Percentiles rank a stretch among this genome's conserved stretches.
These are phyloP conservation scores for Tenthredo notha DNA, from an alignment of 2,888 invertebrate species.

Conservation along the genomic window DNA sequence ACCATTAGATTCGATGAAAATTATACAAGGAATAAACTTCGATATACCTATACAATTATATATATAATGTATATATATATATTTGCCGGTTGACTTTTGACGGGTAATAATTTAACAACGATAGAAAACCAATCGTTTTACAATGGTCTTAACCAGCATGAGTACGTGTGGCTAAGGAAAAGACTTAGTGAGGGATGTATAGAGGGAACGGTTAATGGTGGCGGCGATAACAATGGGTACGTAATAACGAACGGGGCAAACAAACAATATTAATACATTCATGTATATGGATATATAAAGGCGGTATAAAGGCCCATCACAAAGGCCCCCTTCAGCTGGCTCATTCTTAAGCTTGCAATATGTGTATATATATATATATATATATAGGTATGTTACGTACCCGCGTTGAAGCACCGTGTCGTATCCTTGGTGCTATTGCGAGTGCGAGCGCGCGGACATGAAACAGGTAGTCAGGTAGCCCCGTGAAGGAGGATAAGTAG, in stretches of 20 bases:
- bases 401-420: not conserved
- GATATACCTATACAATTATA: not conserved
- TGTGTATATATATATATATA: too few relatives aligned
- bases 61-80: not conserved
- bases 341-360: not conserved
- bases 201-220: not conserved
- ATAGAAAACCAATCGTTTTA: conserved; percentile 48
- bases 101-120: conserved; percentile 35
- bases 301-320: not conserved
- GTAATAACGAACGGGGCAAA: conserved; percentile 42
- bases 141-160: not conserved
- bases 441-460: not conserved
- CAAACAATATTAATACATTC: conserved; percentile 51
- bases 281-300: not conserved
- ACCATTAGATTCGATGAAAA: not conserved
- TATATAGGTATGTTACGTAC: not conserved
- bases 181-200: not conserved
- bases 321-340: not conserved
- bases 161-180: not conserved
- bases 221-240: conserved; percentile 47
- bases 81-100: conserved; percentile 20
- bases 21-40: too few relatives aligned
- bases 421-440: not conserved
- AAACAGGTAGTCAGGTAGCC: conserved; percentile 10
- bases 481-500: not conserved